Conservation (phyloP, 1,140 invertebrate genomes). For the Tetranychus cinnabarinus region DNA sequence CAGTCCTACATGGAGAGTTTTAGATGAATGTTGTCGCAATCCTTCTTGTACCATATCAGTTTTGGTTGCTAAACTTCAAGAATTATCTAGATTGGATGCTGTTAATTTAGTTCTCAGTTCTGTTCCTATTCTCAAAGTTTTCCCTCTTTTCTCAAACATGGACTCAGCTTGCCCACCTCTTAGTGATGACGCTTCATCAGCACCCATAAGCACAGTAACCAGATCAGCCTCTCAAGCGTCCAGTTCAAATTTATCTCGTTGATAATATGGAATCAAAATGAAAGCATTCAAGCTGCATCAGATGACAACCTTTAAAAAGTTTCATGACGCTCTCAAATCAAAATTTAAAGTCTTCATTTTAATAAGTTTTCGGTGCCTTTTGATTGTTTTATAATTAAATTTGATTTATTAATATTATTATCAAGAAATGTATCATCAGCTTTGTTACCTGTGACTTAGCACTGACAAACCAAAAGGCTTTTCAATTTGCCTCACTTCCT, state of each 20-base stretch:
- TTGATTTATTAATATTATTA: no score
- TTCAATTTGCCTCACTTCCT: no score
- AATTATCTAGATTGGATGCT: conserved; percentile 28
- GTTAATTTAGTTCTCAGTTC: conserved; percentile 24
- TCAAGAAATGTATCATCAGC: no score
- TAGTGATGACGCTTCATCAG: background rate
- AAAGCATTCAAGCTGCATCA: no score
- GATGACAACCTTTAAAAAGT: no score
- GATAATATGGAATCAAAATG: background rate
- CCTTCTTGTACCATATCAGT: conserved; percentile 23
- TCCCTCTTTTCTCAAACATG: conserved; percentile 11
- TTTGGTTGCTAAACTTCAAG: conserved; percentile 25
- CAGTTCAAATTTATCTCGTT: conserved; percentile 12
- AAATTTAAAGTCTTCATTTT: no score
- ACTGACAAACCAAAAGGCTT: no score
- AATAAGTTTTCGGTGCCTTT: no score
- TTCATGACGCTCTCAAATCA: no score
- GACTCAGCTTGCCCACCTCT: conserved; percentile 12
- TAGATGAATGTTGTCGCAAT: conserved; percentile 26
- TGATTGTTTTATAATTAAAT: no score
- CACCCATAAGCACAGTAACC: conserved; percentile 4
- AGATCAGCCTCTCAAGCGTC: conserved; percentile 7
- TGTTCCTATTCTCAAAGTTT: conserved; percentile 23
- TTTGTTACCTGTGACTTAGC: no score
- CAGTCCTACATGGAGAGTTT: conserved; percentile 25